A percentile compares a stretch with the other conserved stretches of the same genome.
Evolutionary conservation across 2,113 vertebrate genomes (phyloP).

Genomic region (Gopherus evgoodei): DNA sequence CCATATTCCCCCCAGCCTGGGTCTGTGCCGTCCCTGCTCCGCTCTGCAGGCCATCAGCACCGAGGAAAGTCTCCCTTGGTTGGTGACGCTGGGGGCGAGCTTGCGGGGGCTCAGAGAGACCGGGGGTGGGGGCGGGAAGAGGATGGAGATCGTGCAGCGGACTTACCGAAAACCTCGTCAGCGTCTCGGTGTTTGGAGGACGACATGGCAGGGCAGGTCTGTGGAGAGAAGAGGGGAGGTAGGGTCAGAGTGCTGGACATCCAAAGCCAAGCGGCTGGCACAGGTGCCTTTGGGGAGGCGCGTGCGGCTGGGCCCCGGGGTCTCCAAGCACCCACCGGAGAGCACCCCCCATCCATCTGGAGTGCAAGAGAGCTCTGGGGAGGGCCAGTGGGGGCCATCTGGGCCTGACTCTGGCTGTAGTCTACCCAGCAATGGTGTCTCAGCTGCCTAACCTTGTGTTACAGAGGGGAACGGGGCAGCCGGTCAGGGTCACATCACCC

Average conservation of each 20-base stretch:
- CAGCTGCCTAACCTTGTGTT: neutral
- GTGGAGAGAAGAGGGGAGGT: neutral
- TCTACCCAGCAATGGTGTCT: neutral
- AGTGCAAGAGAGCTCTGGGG: neutral
- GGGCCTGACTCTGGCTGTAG: neutral
- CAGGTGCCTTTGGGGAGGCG: too few species aligned
- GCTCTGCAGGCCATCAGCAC: neutral
- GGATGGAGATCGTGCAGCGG: neutral
- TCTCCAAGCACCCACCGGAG: too few species aligned
- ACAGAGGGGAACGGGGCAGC: neutral
- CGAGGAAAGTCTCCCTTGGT: neutral
- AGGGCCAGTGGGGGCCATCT: neutral
- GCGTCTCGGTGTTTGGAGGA: conserved; percentile 61
- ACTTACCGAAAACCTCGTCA: conserved; percentile 64
- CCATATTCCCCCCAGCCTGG: neutral
- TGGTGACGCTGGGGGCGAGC: neutral
- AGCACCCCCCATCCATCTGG: too few species aligned
- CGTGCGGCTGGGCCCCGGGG: too few species aligned
- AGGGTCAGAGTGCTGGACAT: too few species aligned
- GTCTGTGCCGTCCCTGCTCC: neutral
- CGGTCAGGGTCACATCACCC: too few species aligned
- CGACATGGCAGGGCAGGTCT: conserved; percentile 60
- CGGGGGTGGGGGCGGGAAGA: neutral
- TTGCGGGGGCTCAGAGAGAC: neutral
- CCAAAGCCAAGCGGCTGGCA: neutral